These are phyloP conservation scores for Sphaerophoria rueppellii DNA, from an alignment of 2,888 invertebrate species.

Conservation along the genomic window DNA sequence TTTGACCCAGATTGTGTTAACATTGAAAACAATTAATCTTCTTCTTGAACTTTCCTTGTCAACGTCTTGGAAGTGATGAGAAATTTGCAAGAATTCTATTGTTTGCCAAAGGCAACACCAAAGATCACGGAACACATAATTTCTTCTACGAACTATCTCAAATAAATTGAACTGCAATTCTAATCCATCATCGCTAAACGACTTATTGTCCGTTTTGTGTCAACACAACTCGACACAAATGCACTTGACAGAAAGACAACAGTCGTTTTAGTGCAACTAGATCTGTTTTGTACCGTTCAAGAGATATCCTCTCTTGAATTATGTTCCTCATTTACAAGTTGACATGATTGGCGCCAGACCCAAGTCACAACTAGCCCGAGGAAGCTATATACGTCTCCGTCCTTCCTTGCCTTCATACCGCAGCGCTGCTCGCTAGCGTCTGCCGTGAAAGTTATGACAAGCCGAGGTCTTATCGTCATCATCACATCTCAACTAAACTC, in stretches of 20 bases:
- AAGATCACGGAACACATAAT: conserved; percentile 40
- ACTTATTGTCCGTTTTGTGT: conserved; percentile 45
- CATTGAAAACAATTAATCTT: conserved; percentile 4
- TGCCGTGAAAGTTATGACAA: conserved; percentile 58
- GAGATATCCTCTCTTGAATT: background rate
- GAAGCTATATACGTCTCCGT: background rate
- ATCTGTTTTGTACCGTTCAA: conserved; percentile 28
- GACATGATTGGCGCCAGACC: conserved; percentile 37
- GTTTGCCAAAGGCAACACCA: conserved; percentile 10
- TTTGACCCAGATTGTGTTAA: conserved; percentile 4
- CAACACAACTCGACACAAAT: conserved; percentile 12
- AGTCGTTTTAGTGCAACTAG: conserved; percentile 39
- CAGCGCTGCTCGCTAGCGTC: conserved; percentile 10
- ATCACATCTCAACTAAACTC: conserved; percentile 35
- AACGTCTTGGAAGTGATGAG: conserved; percentile 15
- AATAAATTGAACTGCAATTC: conserved; percentile 46
- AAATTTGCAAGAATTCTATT: conserved; percentile 32
- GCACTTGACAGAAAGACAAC: conserved; percentile 40
- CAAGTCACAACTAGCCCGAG: conserved; percentile 5
- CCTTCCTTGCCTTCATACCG: background rate
- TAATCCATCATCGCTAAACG: conserved; percentile 59
- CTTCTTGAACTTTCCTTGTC: conserved; percentile 21
- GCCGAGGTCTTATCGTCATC: conserved; percentile 32
- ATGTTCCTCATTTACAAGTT: conserved; percentile 3
- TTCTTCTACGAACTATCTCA: conserved; percentile 40